These are phyloP conservation scores for Troides aeacus DNA, from an alignment of 2,888 invertebrate species.

Conservation along the genomic window DNA sequence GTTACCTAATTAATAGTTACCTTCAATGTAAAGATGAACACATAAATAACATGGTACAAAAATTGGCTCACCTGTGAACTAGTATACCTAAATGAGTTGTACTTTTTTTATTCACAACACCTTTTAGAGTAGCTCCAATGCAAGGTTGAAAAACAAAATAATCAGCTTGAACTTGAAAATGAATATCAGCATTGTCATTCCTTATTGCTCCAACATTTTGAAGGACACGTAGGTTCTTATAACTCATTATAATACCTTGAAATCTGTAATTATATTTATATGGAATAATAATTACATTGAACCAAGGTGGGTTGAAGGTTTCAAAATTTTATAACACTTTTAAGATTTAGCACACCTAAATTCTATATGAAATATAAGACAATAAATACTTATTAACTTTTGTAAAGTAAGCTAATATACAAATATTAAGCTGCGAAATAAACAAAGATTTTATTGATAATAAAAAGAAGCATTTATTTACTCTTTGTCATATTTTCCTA, in stretches of 20 bases:
- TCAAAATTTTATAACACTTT: too few species aligned
- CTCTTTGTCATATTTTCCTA: constrained; percentile 82
- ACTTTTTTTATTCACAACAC: constrained; percentile 84
- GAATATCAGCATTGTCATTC: constrained; percentile 82
- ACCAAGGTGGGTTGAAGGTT: not conserved
- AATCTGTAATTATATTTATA: constrained; percentile 73
- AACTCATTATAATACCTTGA: constrained; percentile 84
- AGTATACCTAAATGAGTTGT: constrained; percentile 84
- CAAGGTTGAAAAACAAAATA: constrained; percentile 83
- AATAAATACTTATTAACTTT: not conserved
- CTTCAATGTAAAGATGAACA: too few species aligned
- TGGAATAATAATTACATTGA: not conserved
- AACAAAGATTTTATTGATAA: not conserved
- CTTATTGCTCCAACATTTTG: constrained; percentile 80
- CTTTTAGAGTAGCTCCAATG: constrained; percentile 81
- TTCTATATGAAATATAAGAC: too few species aligned
- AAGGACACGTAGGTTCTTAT: constrained; percentile 82
- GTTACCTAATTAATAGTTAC: too few species aligned
- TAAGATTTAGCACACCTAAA: too few species aligned
- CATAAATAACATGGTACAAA: not conserved
- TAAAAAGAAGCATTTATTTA: constrained; percentile 56
- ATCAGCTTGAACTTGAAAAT: constrained; percentile 84
- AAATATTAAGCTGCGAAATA: not conserved
- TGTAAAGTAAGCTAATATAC: not conserved
- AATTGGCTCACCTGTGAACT: constrained; percentile 78